Conservation (phyloP, 2,113 vertebrate genomes). For the Neoarius graeffei region DNA sequence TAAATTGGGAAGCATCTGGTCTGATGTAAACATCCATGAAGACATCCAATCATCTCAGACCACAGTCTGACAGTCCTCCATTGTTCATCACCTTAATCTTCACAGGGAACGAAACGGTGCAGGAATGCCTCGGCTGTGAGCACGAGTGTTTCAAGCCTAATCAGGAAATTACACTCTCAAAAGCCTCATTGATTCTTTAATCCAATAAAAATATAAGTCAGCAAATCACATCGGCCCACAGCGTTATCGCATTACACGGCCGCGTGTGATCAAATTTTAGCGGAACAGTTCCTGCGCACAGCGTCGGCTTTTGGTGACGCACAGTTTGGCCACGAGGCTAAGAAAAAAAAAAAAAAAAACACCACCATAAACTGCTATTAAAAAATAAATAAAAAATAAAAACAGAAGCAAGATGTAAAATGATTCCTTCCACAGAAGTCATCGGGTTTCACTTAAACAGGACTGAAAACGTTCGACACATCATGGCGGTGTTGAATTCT, state of each 20-base stretch:
- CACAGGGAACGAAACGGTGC: constrained; percentile 11
- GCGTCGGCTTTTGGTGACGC: neutral
- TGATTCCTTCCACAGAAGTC: too few relatives aligned
- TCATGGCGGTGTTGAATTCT: neutral
- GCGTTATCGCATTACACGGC: constrained; percentile 49
- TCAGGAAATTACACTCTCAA: constrained; percentile 45
- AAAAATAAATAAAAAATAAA: neutral
- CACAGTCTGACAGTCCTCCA: neutral
- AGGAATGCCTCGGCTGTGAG: constrained; percentile 33
- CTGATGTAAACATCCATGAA: neutral
- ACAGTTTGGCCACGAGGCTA: neutral
- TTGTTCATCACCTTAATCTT: constrained; percentile 1
- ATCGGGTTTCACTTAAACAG: neutral
- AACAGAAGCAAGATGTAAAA: neutral
- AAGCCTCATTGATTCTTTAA: constrained; percentile 47
- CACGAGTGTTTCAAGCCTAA: constrained; percentile 42
- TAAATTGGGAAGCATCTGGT: neutral
- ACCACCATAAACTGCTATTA: neutral
- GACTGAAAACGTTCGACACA: neutral
- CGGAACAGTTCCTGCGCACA: neutral
- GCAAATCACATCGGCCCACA: constrained; percentile 43
- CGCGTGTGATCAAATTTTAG: constrained; percentile 44
- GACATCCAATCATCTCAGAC: neutral
- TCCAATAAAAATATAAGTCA: constrained; percentile 48
- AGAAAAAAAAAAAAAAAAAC: neutral